Base-by-base conservation (phyloP, 2,797 vertebrate species). In the Ceyx erithaca region DNA sequence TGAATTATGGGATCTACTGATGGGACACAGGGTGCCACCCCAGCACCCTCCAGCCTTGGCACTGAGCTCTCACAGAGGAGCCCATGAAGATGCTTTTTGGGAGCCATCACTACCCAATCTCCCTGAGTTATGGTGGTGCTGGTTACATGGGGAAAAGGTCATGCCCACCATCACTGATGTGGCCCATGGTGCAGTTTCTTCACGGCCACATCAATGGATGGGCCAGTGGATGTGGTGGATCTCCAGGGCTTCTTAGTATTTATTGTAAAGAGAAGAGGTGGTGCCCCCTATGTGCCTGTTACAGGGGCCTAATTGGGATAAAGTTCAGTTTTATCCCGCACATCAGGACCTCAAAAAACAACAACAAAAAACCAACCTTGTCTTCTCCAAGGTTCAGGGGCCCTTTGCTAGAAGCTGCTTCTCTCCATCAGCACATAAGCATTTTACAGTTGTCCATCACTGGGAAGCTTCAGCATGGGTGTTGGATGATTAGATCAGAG, bases 1-100 rank as follows among this genome's bases (percentile, higher is more conserved):
- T 93, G 90, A 93, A 95, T 95, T 91, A 93, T 90, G 66, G 71
- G 28, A 91, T 77, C 71, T 62, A 86, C 69, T 92, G 40, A 89
- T 4, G 68, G 89, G 81, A 73, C 5, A 1, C 28, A 71, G 5
- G 7, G 71, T 48, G n/a, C 52, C 52, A 73, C 16, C 45, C 31
- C 0, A 0, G 41, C 51, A 72, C 67, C 58, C 54, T 85, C 33
- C 58, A 52, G 61, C 79, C 77, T 58, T 43, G 58, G 46, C 64
- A 46, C 28, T 0, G 0, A 37, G 22, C 31, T 93, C 10, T 69
- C 3, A 0, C 19, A 57, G 63, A 61, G 64, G 4, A 73, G 22
- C 18, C 52, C 1, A 0, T 6, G 4, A 72, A 26, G 75, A 82
- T 33, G 49, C 2, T 63, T 77, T 79, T 25, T 49, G 20, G 28